phyloP scores from a whole-genome alignment of 1,140 invertebrate genomes.

The Drosophila virilis region DNA sequence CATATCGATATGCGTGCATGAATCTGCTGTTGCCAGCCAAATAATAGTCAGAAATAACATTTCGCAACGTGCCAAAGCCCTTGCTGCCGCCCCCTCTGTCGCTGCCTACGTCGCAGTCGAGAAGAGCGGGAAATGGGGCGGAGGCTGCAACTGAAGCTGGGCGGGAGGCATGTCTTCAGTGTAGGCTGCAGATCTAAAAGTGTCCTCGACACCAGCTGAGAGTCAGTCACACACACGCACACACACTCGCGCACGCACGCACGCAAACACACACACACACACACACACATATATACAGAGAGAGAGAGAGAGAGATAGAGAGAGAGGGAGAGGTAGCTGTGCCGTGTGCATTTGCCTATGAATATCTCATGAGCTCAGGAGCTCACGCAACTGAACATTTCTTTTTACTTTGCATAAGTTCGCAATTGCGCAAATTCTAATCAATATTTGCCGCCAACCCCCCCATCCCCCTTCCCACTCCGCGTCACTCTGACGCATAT shows the following conservation, averaged over 20 bases:
- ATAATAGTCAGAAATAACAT: conserved; percentile 58
- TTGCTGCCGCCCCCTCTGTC: conserved; percentile 8
- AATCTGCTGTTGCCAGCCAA: conserved; percentile 36
- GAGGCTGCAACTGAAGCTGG: neutral
- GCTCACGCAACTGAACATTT: conserved; percentile 42
- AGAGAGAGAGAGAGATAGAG: neutral
- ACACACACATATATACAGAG: neutral
- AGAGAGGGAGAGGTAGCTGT: neutral
- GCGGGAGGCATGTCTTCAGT: conserved; percentile 10
- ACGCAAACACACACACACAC: conserved; percentile 8
- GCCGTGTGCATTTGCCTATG: conserved; percentile 45
- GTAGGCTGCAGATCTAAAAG: conserved; percentile 17
- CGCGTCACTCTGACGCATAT: too few relatives aligned
- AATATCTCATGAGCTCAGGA: conserved; percentile 65
- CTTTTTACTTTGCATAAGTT: conserved; percentile 48
- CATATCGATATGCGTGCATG: conserved; percentile 78
- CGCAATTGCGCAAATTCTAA: conserved; percentile 42
- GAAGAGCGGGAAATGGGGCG: too few relatives aligned
- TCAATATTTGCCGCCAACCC: conserved; percentile 38
- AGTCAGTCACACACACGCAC: neutral
- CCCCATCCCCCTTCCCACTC: neutral
- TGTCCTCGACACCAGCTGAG: conserved; percentile 15
- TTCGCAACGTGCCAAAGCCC: conserved; percentile 42
- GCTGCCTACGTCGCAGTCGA: neutral
- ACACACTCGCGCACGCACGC: too few relatives aligned